These are phyloP conservation scores for Pocillopora verrucosa DNA, from an alignment of 64 coral and sea anemone species.

Conservation along the genomic window DNA sequence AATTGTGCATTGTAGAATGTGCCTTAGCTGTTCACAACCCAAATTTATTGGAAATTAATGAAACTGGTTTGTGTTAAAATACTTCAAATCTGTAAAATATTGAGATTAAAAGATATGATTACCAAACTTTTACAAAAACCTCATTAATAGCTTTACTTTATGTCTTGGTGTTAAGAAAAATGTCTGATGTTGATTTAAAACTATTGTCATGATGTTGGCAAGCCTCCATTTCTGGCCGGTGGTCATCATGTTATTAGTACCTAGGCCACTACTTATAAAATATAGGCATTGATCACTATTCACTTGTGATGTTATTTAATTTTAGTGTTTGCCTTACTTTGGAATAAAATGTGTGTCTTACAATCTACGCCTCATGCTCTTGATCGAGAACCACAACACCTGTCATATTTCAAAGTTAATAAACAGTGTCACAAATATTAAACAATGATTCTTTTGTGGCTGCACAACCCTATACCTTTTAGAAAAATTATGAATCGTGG, in stretches of 20 bases:
- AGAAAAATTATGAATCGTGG: slow-evolving; percentile 12
- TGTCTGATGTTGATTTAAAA: slow-evolving; percentile 16
- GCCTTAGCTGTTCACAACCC: slow-evolving; percentile 16
- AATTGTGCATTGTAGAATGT: no score
- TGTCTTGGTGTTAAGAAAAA: slow-evolving; percentile 13
- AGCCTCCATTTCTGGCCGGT: no score
- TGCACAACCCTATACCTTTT: not conserved
- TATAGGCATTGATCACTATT: no score
- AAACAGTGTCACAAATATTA: not conserved
- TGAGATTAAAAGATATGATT: slow-evolving; percentile 32
- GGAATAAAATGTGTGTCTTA: no score
- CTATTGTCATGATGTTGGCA: not conserved
- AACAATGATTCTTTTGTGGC: not conserved
- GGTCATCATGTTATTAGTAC: no score
- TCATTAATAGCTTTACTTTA: slow-evolving; percentile 21
- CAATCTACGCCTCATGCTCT: no score
- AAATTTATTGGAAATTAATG: slow-evolving; percentile 40
- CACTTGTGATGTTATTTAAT: no score
- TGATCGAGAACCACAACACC: no score
- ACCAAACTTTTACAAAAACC: slow-evolving; percentile 5
- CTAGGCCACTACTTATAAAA: no score
- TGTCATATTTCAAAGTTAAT: not conserved
- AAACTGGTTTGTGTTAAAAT: not conserved
- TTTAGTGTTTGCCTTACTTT: no score
- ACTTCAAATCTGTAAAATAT: slow-evolving; percentile 26